Percentiles rank a stretch among this genome's conserved stretches.
Evolutionary conservation across 1,140 invertebrate genomes (phyloP).

Genomic region (Hyles euphorbiae): DNA sequence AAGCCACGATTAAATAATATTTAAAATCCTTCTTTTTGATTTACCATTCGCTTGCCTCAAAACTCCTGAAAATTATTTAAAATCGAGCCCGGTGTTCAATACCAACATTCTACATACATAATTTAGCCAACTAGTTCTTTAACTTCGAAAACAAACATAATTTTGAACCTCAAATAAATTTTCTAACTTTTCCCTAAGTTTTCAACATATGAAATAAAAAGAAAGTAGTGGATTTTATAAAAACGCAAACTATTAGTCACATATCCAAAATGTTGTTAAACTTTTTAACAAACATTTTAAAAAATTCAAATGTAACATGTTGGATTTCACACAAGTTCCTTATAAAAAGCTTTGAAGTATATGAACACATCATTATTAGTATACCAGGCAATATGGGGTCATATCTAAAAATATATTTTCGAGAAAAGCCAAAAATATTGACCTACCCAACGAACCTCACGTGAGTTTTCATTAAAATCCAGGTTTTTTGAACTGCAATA

Average conservation of each 20-base stretch:
- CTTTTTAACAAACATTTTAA: slow-evolving; percentile 10
- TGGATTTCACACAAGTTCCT: slow-evolving; percentile 4
- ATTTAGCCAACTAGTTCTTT: no score
- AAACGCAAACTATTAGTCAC: no score
- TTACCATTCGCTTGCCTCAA: no score
- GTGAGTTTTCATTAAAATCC: background rate
- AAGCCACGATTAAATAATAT: no score
- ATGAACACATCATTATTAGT: background rate
- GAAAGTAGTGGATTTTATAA: no score
- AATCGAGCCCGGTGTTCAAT: no score
- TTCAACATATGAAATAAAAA: no score
- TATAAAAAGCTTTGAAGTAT: slow-evolving; percentile 2
- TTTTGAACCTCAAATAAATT: background rate
- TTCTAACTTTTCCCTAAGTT: background rate
- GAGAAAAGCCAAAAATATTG: no score
- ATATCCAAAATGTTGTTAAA: background rate
- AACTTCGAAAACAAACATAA: background rate
- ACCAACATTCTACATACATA: no score
- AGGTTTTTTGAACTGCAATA: no score
- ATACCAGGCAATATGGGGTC: background rate
- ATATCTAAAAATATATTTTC: slow-evolving; percentile 4
- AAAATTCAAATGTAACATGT: slow-evolving; percentile 9
- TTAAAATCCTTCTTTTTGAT: no score
- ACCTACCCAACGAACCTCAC: background rate
- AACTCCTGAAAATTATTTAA: no score